A percentile compares a stretch with the other conserved stretches of the same genome.
phyloP scores from a whole-genome alignment of 2,113 vertebrate genomes.

The Toxostoma redivivum region DNA sequence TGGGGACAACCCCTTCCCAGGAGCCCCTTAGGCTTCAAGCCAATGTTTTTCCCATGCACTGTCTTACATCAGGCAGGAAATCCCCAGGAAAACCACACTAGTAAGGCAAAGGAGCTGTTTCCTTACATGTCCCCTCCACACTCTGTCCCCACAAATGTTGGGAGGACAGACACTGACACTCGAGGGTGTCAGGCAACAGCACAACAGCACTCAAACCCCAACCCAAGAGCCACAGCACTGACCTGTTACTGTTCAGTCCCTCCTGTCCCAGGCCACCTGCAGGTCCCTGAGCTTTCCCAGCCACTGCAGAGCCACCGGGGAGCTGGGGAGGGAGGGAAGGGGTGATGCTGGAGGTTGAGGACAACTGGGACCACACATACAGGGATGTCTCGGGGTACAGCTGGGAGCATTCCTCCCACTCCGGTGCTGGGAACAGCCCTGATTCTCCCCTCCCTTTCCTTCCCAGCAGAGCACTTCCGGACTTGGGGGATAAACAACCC shows the following conservation, averaged over 20 bases:
- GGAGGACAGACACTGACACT: neutral
- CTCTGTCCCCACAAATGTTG: accelerated
- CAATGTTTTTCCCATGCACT: accelerated
- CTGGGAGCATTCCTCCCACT: neutral
- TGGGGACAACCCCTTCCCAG: neutral
- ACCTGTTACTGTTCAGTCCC: neutral
- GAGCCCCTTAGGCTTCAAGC: accelerated
- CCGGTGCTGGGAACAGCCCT: neutral
- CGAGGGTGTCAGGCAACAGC: neutral
- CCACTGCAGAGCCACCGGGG: neutral
- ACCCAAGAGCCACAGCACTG: neutral
- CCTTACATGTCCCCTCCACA: accelerated
- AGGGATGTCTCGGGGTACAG: neutral
- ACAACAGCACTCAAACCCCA: neutral
- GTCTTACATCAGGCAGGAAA: constrained; percentile 13
- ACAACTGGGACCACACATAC: accelerated
- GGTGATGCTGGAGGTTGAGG: accelerated
- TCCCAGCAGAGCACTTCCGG: neutral
- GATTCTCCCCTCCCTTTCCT: constrained; percentile 20
- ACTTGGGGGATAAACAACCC: neutral
- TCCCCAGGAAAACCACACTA: constrained; percentile 6
- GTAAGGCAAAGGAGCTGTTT: neutral
- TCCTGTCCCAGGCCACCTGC: neutral
- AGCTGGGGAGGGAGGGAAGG: neutral
- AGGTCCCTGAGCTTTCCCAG: neutral